phyloP scores from a whole-genome alignment of 2,797 vertebrate genomes.

The Pterois miles region DNA sequence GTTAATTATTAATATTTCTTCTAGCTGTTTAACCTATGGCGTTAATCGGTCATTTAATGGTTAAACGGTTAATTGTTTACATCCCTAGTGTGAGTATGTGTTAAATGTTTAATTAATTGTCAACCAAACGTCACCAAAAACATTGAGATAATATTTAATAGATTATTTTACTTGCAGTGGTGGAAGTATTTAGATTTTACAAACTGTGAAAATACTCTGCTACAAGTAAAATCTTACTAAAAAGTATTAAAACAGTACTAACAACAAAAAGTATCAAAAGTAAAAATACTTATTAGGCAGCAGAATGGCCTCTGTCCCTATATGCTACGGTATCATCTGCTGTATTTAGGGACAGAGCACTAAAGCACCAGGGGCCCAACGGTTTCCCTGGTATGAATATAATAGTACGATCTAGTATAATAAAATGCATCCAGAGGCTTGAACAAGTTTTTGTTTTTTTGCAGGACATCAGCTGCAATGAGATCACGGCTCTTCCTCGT shows the following conservation, averaged over 20 bases:
- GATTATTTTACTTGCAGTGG: too few relatives aligned
- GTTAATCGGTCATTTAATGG: too few relatives aligned
- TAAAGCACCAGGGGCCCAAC: too few relatives aligned
- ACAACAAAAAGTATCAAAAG: too few relatives aligned
- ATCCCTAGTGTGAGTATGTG: too few relatives aligned
- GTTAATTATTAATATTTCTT: too few relatives aligned
- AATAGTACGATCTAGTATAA: neutral
- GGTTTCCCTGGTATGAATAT: neutral
- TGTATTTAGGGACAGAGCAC: neutral
- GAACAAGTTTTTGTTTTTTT: slow-evolving; percentile 7
- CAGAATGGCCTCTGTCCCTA: neutral
- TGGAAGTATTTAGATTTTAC: neutral
- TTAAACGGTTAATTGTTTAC: too few relatives aligned
- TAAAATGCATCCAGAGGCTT: neutral
- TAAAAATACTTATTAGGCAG: neutral
- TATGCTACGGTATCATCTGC: neutral
- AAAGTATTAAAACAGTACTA: too few relatives aligned
- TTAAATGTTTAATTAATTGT: too few relatives aligned
- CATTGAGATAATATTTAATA: neutral
- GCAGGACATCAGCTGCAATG: slow-evolving; percentile 98
- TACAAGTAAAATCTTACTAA: too few relatives aligned
- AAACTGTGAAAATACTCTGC: too few relatives aligned
- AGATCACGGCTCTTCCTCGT: slow-evolving; percentile 92
- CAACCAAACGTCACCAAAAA: neutral
- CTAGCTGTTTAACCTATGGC: too few relatives aligned